These are phyloP conservation scores for Bothrops jararaca DNA, from an alignment of 2,113 vertebrate species.

Conservation along the genomic window DNA sequence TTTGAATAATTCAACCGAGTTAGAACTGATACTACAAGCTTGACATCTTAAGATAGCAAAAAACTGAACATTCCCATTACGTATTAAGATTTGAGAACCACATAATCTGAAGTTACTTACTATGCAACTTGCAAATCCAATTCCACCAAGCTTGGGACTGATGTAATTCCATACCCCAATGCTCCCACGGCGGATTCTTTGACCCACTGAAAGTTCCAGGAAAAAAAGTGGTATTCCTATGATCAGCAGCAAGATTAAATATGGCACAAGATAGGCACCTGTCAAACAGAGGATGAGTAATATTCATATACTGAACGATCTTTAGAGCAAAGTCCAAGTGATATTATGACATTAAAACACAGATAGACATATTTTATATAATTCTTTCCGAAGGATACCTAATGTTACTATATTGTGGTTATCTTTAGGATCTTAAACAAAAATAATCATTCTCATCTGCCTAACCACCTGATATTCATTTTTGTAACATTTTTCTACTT, in stretches of 20 bases:
- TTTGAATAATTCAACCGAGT: background rate
- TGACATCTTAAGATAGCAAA: background rate
- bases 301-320: background rate
- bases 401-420: background rate
- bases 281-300: constrained; percentile 47
- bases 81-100: background rate
- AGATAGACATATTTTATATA: background rate
- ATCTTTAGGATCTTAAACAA: background rate
- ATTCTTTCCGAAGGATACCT: background rate
- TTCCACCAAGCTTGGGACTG: constrained; percentile 92
- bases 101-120: constrained; percentile 71
- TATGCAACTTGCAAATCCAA: constrained; percentile 94
- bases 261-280: constrained; percentile 98
- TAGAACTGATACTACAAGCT: background rate
- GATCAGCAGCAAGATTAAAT: constrained; percentile 86
- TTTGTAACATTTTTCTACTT: background rate
- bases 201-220: constrained; percentile 93
- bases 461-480: background rate
- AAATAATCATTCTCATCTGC: background rate
- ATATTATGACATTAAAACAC: background rate
- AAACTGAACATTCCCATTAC: background rate
- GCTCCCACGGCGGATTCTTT: constrained; percentile 92
- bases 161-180: constrained; percentile 99
- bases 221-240: constrained; percentile 97
- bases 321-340: background rate